Percentiles rank a stretch among this genome's conserved stretches.
Evolutionary conservation across 2,797 vertebrate species (phyloP).

Genomic region (Mycteria americana): DNA sequence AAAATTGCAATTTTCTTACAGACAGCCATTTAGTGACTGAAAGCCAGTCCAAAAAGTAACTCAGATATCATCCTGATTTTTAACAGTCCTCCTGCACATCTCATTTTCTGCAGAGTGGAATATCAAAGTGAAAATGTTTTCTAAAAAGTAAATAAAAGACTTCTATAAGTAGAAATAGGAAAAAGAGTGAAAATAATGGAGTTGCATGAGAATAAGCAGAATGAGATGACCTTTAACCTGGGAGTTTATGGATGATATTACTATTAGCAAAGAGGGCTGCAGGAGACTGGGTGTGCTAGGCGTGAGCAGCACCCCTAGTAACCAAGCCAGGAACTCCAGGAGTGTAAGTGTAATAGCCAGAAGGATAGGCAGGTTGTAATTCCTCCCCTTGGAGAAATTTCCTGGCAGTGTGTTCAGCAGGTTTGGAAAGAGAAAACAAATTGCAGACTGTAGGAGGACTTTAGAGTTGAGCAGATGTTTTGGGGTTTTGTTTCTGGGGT

Average conservation of each 20-base stretch:
- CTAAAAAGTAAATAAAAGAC: background rate
- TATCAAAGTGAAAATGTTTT: background rate
- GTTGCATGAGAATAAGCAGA: background rate
- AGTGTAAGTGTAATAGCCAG: background rate
- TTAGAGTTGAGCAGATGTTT: constrained; percentile 40
- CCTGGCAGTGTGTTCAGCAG: background rate
- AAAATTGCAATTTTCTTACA: background rate
- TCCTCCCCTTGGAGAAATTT: background rate
- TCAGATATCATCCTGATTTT: background rate
- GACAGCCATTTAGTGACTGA: background rate
- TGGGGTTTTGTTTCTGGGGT: background rate
- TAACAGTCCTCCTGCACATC: background rate
- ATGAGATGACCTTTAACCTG: background rate
- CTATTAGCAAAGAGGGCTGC: background rate
- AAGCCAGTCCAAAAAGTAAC: background rate
- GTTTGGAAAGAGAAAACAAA: constrained; percentile 34
- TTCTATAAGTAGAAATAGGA: background rate
- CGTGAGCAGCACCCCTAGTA: background rate
- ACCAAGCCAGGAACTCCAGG: background rate
- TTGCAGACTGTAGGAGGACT: constrained; percentile 34
- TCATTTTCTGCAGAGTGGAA: background rate
- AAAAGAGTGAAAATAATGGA: background rate
- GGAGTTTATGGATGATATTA: background rate
- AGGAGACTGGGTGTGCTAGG: background rate
- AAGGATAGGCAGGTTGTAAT: constrained; percentile 4